Evolutionary conservation across 2,797 vertebrate genomes (phyloP).

Genomic region (Micromesistius poutassou): DNA sequence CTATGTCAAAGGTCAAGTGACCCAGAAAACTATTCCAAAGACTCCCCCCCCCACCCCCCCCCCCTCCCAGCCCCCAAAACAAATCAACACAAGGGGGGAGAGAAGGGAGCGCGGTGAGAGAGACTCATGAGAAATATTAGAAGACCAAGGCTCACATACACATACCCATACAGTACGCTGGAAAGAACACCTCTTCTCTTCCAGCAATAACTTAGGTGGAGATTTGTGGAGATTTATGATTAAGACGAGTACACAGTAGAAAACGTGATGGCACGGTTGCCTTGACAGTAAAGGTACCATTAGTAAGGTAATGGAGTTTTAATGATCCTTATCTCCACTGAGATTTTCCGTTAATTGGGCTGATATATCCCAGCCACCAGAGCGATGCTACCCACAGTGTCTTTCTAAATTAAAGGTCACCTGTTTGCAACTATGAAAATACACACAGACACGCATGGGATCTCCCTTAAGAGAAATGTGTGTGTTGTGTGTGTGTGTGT

Average conservation of each 20-base stretch:
- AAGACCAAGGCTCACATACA: background rate
- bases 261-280: background rate
- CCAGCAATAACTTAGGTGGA: constrained; percentile 32
- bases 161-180: no score
- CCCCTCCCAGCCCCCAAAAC: no score
- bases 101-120: no score
- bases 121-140: no score
- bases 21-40: no score
- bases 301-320: background rate
- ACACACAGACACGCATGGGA: background rate
- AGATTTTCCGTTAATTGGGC: background rate
- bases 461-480: no score
- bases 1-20: background rate
- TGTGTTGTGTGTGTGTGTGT: no score
- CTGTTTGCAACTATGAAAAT: background rate
- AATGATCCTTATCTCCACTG: background rate
- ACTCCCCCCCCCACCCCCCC: no score
- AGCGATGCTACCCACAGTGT: background rate
- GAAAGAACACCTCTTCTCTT: background rate
- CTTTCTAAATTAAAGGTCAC: background rate
- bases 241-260: background rate
- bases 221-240: background rate
- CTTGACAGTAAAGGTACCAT: background rate
- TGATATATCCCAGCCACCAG: background rate
- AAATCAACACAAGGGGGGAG: background rate